Conservation (phyloP, 2,113 vertebrate species). For the Regulus satrapa region DNA sequence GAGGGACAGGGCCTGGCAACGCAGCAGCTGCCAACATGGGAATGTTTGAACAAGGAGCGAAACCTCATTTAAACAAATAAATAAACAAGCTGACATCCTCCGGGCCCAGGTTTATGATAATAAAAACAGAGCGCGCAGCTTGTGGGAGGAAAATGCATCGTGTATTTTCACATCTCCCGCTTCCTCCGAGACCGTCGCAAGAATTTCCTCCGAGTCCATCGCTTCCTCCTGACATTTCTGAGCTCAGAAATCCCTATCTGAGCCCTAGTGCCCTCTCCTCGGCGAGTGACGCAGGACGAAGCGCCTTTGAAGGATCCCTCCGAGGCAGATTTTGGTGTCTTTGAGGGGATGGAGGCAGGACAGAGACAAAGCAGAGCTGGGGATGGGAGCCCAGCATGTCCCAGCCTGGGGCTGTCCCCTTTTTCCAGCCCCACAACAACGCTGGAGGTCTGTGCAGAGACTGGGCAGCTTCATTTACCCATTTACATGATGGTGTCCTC, state of each 20-base stretch:
- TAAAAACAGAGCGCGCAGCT: constrained; percentile 67
- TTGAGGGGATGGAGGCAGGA: neutral
- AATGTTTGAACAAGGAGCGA: constrained; percentile 26
- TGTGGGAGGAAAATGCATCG: constrained; percentile 68
- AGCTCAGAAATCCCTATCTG: constrained; percentile 13
- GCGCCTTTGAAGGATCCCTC: neutral
- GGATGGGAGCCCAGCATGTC: neutral
- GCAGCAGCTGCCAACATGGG: constrained; percentile 39
- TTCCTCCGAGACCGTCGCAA: constrained; percentile 70
- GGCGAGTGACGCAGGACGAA: neutral
- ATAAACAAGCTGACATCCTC: constrained; percentile 71
- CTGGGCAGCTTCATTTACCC: neutral
- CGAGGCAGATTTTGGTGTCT: neutral
- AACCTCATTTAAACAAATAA: constrained; percentile 67
- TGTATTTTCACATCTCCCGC: constrained; percentile 66
- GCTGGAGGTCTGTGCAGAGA: neutral
- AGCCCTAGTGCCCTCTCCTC: neutral
- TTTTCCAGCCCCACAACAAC: neutral
- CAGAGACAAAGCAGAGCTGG: neutral
- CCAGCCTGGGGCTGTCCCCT: neutral
- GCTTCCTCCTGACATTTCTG: constrained; percentile 65
- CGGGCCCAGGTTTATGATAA: constrained; percentile 62
- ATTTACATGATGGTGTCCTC: neutral
- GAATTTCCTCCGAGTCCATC: constrained; percentile 68
- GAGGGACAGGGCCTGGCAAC: neutral